Evolutionary conservation across 2,888 invertebrate genomes (phyloP).

Genomic region (Lordiphosa fenestrarum): DNA sequence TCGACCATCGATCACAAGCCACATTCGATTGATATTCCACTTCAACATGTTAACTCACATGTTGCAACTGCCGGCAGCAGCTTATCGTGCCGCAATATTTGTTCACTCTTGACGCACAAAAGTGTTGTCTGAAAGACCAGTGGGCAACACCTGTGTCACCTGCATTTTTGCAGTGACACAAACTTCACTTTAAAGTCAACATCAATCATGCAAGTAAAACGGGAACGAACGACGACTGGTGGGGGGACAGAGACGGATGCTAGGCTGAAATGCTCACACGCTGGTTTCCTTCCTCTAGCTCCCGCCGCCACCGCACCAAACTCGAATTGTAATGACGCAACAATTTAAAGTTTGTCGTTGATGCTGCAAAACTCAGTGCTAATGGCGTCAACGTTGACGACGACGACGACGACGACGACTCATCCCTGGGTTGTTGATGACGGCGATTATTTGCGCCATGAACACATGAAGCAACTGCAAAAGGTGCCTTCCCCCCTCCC

Average conservation of each 20-base stretch:
- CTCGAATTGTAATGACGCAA: constrained; percentile 73
- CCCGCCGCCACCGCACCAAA: constrained; percentile 12
- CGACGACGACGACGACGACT: background rate
- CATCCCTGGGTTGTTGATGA: constrained; percentile 60
- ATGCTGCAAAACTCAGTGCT: constrained; percentile 70
- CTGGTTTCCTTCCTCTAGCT: constrained; percentile 25
- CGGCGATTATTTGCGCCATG: constrained; percentile 73
- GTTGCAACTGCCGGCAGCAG: background rate
- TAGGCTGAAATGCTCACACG: constrained; percentile 31
- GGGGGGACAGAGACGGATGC: constrained; percentile 11
- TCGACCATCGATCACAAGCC: too few species aligned
- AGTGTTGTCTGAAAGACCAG: too few species aligned
- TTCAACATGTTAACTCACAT: background rate
- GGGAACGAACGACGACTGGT: constrained; percentile 30
- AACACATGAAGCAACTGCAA: constrained; percentile 73
- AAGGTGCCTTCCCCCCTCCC: constrained; percentile 48
- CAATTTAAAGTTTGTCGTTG: constrained; percentile 76
- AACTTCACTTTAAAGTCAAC: constrained; percentile 70
- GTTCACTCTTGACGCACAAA: too few species aligned
- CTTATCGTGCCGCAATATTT: background rate
- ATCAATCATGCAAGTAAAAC: constrained; percentile 63
- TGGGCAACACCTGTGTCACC: too few species aligned
- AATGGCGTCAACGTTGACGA: constrained; percentile 68
- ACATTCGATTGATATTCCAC: too few species aligned
- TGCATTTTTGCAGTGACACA: constrained; percentile 29